A percentile compares a stretch with the other conserved stretches of the same genome.
phyloP scores from a whole-genome alignment of 2,113 vertebrate genomes.

The Martes martes region DNA sequence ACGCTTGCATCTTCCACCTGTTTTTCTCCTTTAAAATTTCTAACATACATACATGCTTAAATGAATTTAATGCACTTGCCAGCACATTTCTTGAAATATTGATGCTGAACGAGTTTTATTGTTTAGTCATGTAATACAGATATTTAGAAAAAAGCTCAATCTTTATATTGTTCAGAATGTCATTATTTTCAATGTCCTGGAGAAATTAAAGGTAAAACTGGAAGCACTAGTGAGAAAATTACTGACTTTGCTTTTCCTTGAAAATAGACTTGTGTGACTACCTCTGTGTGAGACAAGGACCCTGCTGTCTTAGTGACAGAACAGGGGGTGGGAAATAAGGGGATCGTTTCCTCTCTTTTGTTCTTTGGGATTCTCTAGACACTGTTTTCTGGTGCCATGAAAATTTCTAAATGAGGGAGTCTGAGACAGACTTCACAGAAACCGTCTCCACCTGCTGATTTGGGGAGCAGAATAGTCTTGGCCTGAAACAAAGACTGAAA shows the following conservation, averaged over 20 bases:
- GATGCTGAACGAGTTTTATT: neutral
- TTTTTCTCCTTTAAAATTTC: neutral
- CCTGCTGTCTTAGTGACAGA: constrained; percentile 26
- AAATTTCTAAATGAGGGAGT: constrained; percentile 40
- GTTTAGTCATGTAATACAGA: neutral
- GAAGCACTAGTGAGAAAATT: constrained; percentile 40
- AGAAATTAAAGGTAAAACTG: constrained; percentile 48
- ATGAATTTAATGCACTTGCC: neutral
- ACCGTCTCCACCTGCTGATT: neutral
- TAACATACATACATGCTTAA: neutral
- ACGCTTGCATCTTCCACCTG: neutral
- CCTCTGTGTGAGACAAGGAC: neutral
- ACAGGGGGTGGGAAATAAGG: neutral
- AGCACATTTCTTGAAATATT: neutral
- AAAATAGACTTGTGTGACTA: neutral
- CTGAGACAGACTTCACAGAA: constrained; percentile 9
- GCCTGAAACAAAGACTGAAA: constrained; percentile 16
- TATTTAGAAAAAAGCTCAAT: neutral
- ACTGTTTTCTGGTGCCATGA: neutral
- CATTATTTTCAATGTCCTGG: constrained; percentile 21
- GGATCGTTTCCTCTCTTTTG: neutral
- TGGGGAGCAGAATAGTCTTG: neutral
- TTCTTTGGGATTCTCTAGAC: constrained; percentile 18
- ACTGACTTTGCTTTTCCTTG: neutral
- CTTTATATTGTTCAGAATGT: constrained; percentile 7